A percentile compares a stretch with the other conserved stretches of the same genome.
phyloP scores from a whole-genome alignment of 1,140 invertebrate genomes.

The Belonocnema kinseyi region DNA sequence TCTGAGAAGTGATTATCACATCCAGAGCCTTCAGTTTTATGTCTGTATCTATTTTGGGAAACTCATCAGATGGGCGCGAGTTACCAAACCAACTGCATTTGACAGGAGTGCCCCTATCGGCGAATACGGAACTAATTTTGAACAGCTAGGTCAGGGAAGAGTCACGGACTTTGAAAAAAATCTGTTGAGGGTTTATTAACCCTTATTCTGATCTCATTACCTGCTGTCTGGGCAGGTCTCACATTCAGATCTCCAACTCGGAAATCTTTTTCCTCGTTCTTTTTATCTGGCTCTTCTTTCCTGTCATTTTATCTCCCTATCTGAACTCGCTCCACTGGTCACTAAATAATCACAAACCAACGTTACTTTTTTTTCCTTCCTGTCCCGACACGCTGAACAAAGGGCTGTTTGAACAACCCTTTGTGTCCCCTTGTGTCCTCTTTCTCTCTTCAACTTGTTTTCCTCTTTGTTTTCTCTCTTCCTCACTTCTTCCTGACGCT shows the following conservation, averaged over 20 bases:
- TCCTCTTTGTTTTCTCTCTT: not conserved
- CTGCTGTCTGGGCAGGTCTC: too few relatives aligned
- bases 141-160: too few relatives aligned
- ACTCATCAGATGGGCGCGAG: too few relatives aligned
- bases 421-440: slow-evolving; percentile 51
- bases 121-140: too few relatives aligned
- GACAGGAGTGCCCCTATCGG: too few relatives aligned
- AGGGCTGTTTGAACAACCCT: slow-evolving; percentile 66
- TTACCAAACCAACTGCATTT: too few relatives aligned
- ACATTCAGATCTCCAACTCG: too few relatives aligned
- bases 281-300: not conserved
- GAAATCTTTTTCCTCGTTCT: not conserved
- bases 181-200: slow-evolving; percentile 38
- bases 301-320: slow-evolving; percentile 19
- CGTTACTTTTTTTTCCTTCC: slow-evolving; percentile 58
- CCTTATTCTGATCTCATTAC: slow-evolving; percentile 43
- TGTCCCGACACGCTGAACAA: slow-evolving; percentile 54
- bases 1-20: not conserved
- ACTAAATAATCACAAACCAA: slow-evolving; percentile 62
- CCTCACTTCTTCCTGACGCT: too few relatives aligned
- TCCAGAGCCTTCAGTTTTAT: too few relatives aligned
- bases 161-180: too few relatives aligned
- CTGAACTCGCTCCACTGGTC: slow-evolving; percentile 44
- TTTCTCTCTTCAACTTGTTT: slow-evolving; percentile 40
- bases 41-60: too few relatives aligned